These are phyloP conservation scores for Limosa lapponica DNA, from an alignment of 2,797 vertebrate species.

Conservation along the genomic window DNA sequence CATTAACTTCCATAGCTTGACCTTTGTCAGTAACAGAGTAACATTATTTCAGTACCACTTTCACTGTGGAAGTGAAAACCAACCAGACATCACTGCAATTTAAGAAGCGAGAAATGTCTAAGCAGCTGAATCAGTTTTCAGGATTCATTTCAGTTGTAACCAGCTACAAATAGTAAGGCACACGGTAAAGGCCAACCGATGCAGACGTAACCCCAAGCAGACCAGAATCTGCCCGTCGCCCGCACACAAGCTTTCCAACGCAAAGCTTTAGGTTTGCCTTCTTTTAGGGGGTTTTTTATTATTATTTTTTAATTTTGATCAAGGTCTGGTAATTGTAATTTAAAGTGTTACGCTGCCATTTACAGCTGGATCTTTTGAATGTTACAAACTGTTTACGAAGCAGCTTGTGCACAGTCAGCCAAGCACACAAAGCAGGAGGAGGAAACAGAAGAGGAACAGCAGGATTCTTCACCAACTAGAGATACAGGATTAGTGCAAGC, in stretches of 20 bases:
- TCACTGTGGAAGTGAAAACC: background rate
- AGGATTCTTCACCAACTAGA: slow-evolving; percentile 15
- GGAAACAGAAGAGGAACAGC: slow-evolving; percentile 39
- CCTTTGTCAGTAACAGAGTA: background rate
- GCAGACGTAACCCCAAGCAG: background rate
- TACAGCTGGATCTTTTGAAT: background rate
- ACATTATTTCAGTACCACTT: background rate
- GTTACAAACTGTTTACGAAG: background rate
- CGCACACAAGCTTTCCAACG: background rate
- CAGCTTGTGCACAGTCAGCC: slow-evolving; percentile 50
- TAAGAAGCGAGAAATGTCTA: background rate
- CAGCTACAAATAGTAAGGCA: background rate
- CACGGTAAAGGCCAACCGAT: background rate
- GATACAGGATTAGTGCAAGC: slow-evolving; percentile 42
- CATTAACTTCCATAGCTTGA: background rate
- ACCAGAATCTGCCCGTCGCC: background rate
- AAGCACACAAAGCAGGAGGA: slow-evolving; percentile 59
- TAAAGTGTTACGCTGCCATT: background rate
- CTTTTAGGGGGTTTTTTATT: too few species aligned
- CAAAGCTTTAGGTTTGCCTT: background rate
- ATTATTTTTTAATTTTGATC: background rate
- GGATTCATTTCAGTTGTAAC: background rate
- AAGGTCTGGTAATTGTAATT: background rate
- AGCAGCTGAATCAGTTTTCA: background rate
- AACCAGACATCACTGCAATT: background rate